These are phyloP conservation scores for Eutrigla gurnardus DNA, from an alignment of 2,797 vertebrate species.

Conservation along the genomic window DNA sequence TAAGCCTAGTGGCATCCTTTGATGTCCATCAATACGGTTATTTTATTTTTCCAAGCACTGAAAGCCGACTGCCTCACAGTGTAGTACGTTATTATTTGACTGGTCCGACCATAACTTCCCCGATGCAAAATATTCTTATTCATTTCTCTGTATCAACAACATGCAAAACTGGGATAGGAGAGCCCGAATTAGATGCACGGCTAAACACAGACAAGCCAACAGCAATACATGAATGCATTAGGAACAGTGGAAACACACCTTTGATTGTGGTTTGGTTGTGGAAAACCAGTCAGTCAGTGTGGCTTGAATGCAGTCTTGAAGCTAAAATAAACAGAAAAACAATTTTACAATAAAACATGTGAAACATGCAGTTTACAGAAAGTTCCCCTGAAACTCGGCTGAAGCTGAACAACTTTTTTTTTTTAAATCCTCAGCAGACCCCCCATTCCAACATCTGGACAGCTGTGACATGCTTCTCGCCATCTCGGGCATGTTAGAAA, in stretches of 20 bases:
- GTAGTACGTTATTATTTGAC: not conserved
- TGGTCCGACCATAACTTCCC: not conserved
- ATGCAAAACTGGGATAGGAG: not conserved
- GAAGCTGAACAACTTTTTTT: not conserved
- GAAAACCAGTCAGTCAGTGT: constrained; percentile 93
- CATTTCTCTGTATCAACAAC: not conserved
- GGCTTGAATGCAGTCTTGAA: constrained; percentile 95
- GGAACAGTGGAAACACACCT: constrained; percentile 52
- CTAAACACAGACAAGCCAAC: not conserved
- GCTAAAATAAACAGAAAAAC: constrained; percentile 81
- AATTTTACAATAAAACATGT: not conserved
- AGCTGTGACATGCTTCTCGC: constrained; percentile 2
- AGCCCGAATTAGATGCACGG: not conserved
- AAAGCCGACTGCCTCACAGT: constrained; percentile 8
- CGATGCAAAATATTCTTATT: not conserved
- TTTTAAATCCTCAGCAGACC: not conserved
- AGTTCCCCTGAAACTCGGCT: not conserved
- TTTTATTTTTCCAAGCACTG: constrained; percentile 57
- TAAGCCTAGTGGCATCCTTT: constrained; percentile 58
- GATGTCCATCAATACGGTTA: constrained; percentile 51
- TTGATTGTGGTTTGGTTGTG: constrained; percentile 75
- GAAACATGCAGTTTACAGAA: not conserved
- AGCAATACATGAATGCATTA: not conserved
- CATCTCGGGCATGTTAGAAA: not conserved
- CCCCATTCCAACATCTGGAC: not conserved